Percentiles rank a stretch among this genome's conserved stretches.
Evolutionary conservation across 1,140 invertebrate genomes (phyloP).

Genomic region (Adoxophyes honmai): DNA sequence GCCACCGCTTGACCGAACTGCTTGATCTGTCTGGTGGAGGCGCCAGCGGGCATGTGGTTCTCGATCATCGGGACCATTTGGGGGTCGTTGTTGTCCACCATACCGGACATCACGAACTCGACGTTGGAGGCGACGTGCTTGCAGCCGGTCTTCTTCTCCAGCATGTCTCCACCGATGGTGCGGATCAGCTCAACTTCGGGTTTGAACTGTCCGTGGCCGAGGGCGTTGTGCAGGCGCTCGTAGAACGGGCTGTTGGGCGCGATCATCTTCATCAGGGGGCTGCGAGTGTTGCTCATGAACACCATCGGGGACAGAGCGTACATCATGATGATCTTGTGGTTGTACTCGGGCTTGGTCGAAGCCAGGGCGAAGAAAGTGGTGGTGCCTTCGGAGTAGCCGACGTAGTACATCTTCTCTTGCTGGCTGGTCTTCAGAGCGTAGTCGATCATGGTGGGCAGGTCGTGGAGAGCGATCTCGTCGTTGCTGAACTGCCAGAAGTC

Average conservation of each 20-base stretch:
- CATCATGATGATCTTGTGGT: constrained; percentile 80
- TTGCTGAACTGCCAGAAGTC: constrained; percentile 78
- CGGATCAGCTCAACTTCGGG: constrained; percentile 74
- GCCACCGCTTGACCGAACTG: constrained; percentile 82
- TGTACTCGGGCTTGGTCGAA: constrained; percentile 80
- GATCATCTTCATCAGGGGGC: constrained; percentile 76
- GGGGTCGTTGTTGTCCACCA: constrained; percentile 69
- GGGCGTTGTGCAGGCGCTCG: constrained; percentile 78
- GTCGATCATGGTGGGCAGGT: constrained; percentile 87
- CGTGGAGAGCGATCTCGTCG: constrained; percentile 86
- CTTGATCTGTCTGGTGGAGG: constrained; percentile 86
- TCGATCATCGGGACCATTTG: constrained; percentile 83
- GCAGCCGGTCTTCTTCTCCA: constrained; percentile 68
- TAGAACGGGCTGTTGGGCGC: constrained; percentile 76
- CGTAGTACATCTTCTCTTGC: constrained; percentile 78
- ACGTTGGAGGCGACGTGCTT: constrained; percentile 79
- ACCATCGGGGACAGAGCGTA: constrained; percentile 83
- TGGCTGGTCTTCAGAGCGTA: constrained; percentile 78
- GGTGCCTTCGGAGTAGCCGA: constrained; percentile 79
- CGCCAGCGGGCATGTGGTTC: constrained; percentile 87
- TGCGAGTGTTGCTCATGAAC: constrained; percentile 78
- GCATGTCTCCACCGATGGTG: constrained; percentile 74
- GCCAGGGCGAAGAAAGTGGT: constrained; percentile 75
- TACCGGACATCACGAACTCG: constrained; percentile 79
- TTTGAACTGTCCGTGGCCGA: constrained; percentile 77